These are phyloP conservation scores for Colostygia pectinataria DNA, from an alignment of 2,888 invertebrate species.

Conservation along the genomic window DNA sequence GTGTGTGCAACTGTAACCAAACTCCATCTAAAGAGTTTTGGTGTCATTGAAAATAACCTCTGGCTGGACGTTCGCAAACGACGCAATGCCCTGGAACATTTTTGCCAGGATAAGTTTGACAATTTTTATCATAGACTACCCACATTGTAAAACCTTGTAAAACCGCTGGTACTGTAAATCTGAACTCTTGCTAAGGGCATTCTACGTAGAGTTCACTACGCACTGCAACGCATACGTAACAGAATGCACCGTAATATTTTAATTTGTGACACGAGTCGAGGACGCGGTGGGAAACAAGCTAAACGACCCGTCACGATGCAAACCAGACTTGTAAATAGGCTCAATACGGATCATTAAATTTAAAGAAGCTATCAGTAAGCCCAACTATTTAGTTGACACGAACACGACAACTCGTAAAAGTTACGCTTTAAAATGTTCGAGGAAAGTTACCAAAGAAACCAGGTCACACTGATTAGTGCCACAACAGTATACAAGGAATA, in stretches of 20 bases:
- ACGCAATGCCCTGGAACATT: no score
- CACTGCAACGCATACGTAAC: slow-evolving; percentile 60
- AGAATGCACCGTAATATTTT: slow-evolving; percentile 69
- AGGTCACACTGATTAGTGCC: background rate
- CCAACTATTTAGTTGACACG: slow-evolving; percentile 16
- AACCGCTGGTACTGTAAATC: no score
- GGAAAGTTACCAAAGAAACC: slow-evolving; percentile 2
- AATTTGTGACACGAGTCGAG: slow-evolving; percentile 59
- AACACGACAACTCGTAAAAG: slow-evolving; percentile 16
- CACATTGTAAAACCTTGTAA: no score
- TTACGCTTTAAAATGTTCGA: slow-evolving; percentile 8
- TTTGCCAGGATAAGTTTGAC: no score
- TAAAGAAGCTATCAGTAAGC: slow-evolving; percentile 18
- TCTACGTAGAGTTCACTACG: slow-evolving; percentile 40
- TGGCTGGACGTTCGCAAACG: no score
- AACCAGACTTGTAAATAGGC: slow-evolving; percentile 38
- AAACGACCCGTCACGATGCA: slow-evolving; percentile 46
- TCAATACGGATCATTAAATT: slow-evolving; percentile 30
- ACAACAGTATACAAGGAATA: background rate
- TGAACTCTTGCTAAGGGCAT: slow-evolving; percentile 10
- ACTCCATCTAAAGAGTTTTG: no score
- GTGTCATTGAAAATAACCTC: no score
- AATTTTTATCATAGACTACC: no score
- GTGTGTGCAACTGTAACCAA: no score
- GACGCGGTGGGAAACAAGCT: slow-evolving; percentile 49